Evolutionary conservation across 1,140 invertebrate species (phyloP).

Genomic region (Mamestra configurata): DNA sequence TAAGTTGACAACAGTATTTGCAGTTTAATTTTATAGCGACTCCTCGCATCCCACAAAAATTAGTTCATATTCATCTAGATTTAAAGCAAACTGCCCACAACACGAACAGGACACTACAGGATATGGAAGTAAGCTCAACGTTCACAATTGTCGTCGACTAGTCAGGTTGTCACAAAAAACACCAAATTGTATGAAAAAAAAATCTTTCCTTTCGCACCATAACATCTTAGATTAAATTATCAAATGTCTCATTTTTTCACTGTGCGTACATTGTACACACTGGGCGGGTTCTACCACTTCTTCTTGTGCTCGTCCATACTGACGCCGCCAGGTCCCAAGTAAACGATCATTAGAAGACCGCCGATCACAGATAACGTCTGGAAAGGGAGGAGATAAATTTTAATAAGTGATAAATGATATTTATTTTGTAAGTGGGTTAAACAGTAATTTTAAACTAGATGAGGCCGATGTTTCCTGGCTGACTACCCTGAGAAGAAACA

Average conservation of each 20-base stretch:
- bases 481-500: no score
- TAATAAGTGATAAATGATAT: no score
- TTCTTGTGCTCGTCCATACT: slow-evolving; percentile 99
- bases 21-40: neutral
- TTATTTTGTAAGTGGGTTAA: no score
- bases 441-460: no score
- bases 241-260: slow-evolving; percentile 65
- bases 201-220: slow-evolving; percentile 57
- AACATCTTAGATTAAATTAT: slow-evolving; percentile 62
- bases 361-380: slow-evolving; percentile 99
- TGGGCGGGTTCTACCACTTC: slow-evolving; percentile 93
- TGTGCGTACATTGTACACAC: slow-evolving; percentile 46
- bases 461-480: no score
- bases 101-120: slow-evolving; percentile 18
- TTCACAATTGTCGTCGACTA: slow-evolving; percentile 47
- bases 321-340: slow-evolving; percentile 98
- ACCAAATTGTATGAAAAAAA: slow-evolving; percentile 49
- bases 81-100: slow-evolving; percentile 34
- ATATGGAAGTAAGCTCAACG: slow-evolving; percentile 48
- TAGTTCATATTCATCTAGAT: neutral
- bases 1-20: neutral
- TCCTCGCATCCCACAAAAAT: neutral
- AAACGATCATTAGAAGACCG: slow-evolving; percentile 99
- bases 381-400: slow-evolving; percentile 64
- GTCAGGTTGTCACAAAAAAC: slow-evolving; percentile 54